Base-by-base conservation (phyloP, 2,113 vertebrate genomes). In the Myotis yumanensis region DNA sequence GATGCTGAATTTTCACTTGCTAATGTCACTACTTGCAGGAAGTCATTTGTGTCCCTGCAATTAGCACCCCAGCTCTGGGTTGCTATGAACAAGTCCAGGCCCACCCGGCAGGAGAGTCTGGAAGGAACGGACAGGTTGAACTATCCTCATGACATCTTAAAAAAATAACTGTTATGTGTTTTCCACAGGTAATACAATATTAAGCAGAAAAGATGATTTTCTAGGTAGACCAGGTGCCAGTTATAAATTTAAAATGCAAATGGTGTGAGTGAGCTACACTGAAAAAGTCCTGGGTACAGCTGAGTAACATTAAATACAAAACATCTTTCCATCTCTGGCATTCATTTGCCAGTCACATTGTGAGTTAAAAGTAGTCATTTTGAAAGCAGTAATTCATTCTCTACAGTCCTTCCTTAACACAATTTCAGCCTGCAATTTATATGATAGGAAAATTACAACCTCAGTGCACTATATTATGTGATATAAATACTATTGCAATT, bases 371-470 rank as follows among this genome's bases (percentile, higher is more conserved):
- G 97, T 96, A 98, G 97, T 98, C 97, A 97, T 97, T 98, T 77
- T 97, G 98, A 98, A 98, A 98, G 98, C 98, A 98, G 98, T 97
- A 98, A 98, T 98, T 98, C 98, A 98, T 97, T 97, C 96, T 97
- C 97, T 97, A 91, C 91, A 20, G 94, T 98, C 97, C 96, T 98
- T 98, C 97, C 97, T 97, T 97, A 97, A 97, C 98, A 98, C 97
- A 98, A 96, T 98, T 98, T 98, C 98, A 98, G 98, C 97, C 98
- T 98, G 98, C 98, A 99, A 99, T 99, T 99, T 99, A 98, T 97
- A 98, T 98, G 98, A 99, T 98, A 98, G 98, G 98, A 99, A 99
- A 99, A 99, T 99, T 99, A 98, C 98, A 98, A 98, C 98, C 98
- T 97, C 98, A 96, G 96, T 95, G 96, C 97, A 97, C 97, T 97